phyloP scores from a whole-genome alignment of 1,140 invertebrate species.

The Galendromus occidentalis region DNA sequence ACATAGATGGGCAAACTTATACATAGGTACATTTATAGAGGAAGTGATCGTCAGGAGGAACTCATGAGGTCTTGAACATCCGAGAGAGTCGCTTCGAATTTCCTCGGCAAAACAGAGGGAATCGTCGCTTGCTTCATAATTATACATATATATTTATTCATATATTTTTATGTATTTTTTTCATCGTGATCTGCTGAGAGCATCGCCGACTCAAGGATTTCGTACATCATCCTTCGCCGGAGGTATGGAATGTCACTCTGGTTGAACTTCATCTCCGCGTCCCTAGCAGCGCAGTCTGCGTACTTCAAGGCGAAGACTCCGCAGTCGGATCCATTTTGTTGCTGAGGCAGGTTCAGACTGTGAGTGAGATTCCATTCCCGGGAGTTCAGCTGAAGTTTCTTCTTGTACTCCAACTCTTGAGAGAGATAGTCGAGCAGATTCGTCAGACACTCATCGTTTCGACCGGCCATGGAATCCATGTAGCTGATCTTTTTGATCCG shows the following conservation, averaged over 20 bases:
- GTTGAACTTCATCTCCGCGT: constrained; percentile 44
- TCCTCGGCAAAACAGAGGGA: no score
- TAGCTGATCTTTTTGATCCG: constrained; percentile 55
- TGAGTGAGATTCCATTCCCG: constrained; percentile 45
- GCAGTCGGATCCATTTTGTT: constrained; percentile 95
- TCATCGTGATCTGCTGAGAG: no score
- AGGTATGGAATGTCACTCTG: constrained; percentile 81
- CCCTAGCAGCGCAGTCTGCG: constrained; percentile 67
- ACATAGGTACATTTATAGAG: no score
- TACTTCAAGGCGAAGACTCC: constrained; percentile 92
- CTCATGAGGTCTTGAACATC: no score
- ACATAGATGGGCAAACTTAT: no score
- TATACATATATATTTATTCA: no score
- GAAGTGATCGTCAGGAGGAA: no score
- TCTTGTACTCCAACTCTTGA: constrained; percentile 71
- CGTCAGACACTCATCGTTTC: constrained; percentile 49
- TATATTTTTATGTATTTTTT: no score
- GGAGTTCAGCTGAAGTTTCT: constrained; percentile 46
- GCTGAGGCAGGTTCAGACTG: constrained; percentile 62
- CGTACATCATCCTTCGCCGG: constrained; percentile 70
- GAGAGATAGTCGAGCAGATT: constrained; percentile 50
- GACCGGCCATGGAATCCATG: constrained; percentile 76
- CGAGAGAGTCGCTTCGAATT: no score
- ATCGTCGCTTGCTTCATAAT: no score
- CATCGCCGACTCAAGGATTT: constrained; percentile 37